phyloP scores from a whole-genome alignment of 2,888 invertebrate species.

The Lottia gigantea region DNA sequence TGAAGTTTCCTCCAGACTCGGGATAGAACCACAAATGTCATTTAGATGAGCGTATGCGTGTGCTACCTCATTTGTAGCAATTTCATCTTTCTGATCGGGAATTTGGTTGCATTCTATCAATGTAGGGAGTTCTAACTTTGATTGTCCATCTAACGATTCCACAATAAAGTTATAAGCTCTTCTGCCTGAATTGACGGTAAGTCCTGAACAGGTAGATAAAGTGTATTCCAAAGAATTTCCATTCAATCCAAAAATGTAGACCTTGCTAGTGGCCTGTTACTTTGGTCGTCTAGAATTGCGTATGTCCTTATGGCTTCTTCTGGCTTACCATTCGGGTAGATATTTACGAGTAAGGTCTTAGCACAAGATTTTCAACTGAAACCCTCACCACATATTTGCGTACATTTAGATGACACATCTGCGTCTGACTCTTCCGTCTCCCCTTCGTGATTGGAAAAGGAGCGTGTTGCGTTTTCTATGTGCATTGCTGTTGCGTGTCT shows the following conservation, averaged over 20 bases:
- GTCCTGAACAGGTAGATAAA: constrained; percentile 29
- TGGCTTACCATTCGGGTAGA: constrained; percentile 17
- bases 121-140: constrained; percentile 16
- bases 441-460: background rate
- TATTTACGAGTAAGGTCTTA: constrained; percentile 16
- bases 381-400: constrained; percentile 15
- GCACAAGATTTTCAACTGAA: constrained; percentile 22
- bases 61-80: constrained; percentile 31
- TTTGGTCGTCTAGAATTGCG: constrained; percentile 30
- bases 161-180: constrained; percentile 21
- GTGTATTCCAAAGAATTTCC: constrained; percentile 14
- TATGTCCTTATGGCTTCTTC: constrained; percentile 17
- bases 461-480: background rate
- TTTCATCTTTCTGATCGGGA: constrained; percentile 24
- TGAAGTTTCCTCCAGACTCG: constrained; percentile 19
- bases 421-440: background rate
- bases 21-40: constrained; percentile 24
- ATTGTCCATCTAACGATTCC: constrained; percentile 17
- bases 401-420: constrained; percentile 13
- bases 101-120: constrained; percentile 31
- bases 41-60: constrained; percentile 19
- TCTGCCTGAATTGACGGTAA: constrained; percentile 20
- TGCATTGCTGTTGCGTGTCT: constrained; percentile 26
- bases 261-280: constrained; percentile 24
- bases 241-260: constrained; percentile 23